Conservation (phyloP, 2,888 invertebrate species). For the Lucinisca nassula region DNA sequence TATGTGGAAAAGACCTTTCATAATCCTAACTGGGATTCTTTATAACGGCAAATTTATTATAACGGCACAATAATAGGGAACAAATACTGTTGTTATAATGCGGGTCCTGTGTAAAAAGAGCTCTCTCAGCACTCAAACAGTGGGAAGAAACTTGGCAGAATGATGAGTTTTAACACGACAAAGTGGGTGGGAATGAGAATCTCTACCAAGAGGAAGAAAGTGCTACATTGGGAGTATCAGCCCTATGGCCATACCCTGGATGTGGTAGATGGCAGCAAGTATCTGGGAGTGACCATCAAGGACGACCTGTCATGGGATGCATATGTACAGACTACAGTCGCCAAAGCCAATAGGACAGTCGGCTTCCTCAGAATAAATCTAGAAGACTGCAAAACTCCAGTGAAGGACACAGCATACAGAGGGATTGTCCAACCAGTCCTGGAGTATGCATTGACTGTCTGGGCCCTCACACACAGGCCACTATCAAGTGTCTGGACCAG, state of each 20-base stretch:
- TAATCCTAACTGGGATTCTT: too few species aligned
- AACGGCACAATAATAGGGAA: too few species aligned
- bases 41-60: too few species aligned
- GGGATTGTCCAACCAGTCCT: not conserved
- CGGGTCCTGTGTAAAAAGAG: too few species aligned
- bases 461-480: too few species aligned
- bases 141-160: not conserved
- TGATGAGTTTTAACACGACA: not conserved
- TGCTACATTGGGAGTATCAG: not conserved
- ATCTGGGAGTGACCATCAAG: not conserved
- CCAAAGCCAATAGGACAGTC: not conserved
- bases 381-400: not conserved
- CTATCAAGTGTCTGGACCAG: not conserved
- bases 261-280: too few species aligned
- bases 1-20: too few species aligned
- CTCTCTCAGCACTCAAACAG: not conserved
- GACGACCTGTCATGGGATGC: not conserved
- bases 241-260: not conserved
- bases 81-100: too few species aligned
- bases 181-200: not conserved
- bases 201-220: not conserved
- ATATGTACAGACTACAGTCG: not conserved
- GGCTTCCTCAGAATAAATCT: not conserved
- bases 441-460: too few species aligned
- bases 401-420: not conserved